These are phyloP conservation scores for Melinaea menophilus DNA, from an alignment of 2,888 invertebrate species.

Conservation along the genomic window DNA sequence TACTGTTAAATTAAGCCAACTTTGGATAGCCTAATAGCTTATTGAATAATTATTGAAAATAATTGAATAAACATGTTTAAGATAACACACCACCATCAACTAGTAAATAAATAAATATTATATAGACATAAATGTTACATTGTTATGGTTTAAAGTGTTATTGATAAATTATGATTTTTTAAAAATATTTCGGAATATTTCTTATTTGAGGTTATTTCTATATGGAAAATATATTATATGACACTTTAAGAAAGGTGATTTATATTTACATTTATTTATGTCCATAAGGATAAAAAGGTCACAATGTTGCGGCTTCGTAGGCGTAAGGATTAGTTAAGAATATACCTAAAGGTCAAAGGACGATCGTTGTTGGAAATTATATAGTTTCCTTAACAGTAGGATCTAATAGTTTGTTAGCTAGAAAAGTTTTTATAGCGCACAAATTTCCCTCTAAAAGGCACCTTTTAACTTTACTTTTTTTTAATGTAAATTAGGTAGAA, in stretches of 20 bases:
- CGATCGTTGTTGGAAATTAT: constrained; percentile 1
- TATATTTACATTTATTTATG: not conserved
- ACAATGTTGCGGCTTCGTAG: constrained; percentile 12
- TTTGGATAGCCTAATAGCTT: not conserved
- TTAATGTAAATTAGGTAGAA: not conserved
- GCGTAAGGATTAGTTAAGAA: constrained; percentile 24
- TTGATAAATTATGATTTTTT: too few species aligned
- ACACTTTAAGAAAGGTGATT: not conserved
- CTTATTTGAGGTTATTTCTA: too few species aligned
- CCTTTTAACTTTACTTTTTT: not conserved
- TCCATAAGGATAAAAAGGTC: constrained; percentile 14
- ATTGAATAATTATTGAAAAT: too few species aligned
- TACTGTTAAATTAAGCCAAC: constrained; percentile 19
- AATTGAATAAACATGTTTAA: too few species aligned
- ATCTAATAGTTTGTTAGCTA: not conserved
- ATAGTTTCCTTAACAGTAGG: not conserved
- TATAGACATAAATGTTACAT: too few species aligned
- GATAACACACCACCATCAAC: too few species aligned
- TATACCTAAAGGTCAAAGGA: constrained; percentile 20
- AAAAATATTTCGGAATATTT: not conserved
- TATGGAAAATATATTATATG: not conserved
- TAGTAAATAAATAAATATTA: too few species aligned
- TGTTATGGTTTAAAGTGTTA: too few species aligned
- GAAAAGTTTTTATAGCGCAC: not conserved
- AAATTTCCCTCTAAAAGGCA: not conserved